phyloP scores from a whole-genome alignment of 2,113 vertebrate species.

The Eulemur macaco region DNA sequence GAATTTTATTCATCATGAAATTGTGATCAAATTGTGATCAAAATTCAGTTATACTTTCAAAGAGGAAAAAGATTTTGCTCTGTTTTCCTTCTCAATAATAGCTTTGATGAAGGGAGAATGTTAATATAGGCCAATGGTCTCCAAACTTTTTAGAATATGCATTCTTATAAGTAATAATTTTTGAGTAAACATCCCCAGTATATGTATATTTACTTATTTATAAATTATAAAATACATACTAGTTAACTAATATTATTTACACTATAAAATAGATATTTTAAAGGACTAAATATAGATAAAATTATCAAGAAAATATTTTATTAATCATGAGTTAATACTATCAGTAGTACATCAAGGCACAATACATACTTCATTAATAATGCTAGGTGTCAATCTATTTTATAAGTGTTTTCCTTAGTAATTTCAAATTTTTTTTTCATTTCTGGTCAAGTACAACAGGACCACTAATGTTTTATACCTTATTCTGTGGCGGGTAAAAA shows the following conservation, averaged over 20 bases:
- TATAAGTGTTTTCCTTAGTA: not conserved
- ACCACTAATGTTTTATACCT: not conserved
- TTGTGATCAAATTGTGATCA: not conserved
- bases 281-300: not conserved
- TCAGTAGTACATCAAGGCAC: not conserved
- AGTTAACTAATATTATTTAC: not conserved
- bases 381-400: not conserved
- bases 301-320: not conserved
- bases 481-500: not conserved
- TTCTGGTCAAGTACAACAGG: not conserved
- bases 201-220: not conserved
- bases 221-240: not conserved
- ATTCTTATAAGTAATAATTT: not conserved
- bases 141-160: not conserved
- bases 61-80: not conserved
- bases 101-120: not conserved
- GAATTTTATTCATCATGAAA: not conserved
- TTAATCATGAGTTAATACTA: not conserved
- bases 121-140: not conserved
- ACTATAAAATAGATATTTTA: not conserved
- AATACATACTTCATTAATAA: not conserved
- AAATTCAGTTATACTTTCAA: conserved; percentile 35
- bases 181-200: not conserved
- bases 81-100: not conserved
- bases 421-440: not conserved